Conservation (phyloP, 2,888 invertebrate species). For the Odontomyia ornata region DNA sequence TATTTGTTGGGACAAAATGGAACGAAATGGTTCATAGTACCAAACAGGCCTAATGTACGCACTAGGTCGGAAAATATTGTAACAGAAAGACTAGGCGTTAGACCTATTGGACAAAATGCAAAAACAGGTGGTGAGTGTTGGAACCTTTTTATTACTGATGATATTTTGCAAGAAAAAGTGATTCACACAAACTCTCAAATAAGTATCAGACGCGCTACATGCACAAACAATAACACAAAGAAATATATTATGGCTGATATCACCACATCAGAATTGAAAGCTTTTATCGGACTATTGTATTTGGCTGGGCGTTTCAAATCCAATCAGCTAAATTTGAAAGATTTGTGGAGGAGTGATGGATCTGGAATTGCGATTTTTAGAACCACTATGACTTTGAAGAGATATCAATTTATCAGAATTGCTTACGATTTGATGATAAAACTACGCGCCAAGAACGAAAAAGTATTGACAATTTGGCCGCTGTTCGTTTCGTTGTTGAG, state of each 20-base stretch:
- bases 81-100: not conserved
- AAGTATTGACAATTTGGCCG: not conserved
- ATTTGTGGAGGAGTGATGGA: not conserved
- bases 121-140: not conserved
- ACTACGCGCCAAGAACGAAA: not conserved
- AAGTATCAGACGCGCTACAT: too few species aligned
- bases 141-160: not conserved
- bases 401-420: conserved; percentile 21
- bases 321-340: not conserved
- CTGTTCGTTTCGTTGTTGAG: not conserved
- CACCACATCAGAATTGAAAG: not conserved
- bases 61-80: not conserved
- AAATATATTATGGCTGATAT: not conserved
- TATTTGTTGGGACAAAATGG: not conserved
- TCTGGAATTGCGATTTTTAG: not conserved
- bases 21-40: not conserved
- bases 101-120: not conserved
- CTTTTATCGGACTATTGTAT: conserved; percentile 6
- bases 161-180: not conserved
- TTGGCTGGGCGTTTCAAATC: not conserved
- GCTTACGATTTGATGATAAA: conserved; percentile 22
- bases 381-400: not conserved
- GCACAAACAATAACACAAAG: not conserved
- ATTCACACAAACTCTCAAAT: not conserved
- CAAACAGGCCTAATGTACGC: not conserved